Percentiles rank a stretch among this genome's conserved stretches.
Conservation (phyloP, 2,113 vertebrate genomes). For the Proterorhinus semilunaris region DNA sequence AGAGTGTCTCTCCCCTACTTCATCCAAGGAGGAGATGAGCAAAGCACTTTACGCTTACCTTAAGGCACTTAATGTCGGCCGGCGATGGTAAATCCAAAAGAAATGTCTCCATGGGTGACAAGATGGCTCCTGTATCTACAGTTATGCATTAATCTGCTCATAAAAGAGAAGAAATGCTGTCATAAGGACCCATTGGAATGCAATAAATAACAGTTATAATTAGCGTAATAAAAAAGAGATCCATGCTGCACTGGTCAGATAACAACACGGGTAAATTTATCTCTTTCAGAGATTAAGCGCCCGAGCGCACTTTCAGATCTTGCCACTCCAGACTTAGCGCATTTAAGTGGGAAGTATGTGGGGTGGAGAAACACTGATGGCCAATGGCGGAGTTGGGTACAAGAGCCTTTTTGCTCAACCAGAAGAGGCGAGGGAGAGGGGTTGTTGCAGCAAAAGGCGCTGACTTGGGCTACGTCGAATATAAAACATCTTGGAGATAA, state of each 20-base stretch:
- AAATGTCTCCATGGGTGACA: conserved; percentile 12
- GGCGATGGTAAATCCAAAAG: conserved; percentile 1
- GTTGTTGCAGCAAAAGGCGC: too few relatives aligned
- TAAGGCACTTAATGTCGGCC: conserved; percentile 25
- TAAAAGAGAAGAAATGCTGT: conserved; percentile 2
- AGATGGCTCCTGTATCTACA: conserved; percentile 14
- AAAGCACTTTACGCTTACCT: conserved; percentile 24
- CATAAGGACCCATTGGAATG: conserved; percentile 10
- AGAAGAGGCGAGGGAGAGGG: too few relatives aligned
- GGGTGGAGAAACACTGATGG: too few relatives aligned
- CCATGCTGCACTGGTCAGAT: not conserved
- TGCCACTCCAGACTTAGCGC: too few relatives aligned
- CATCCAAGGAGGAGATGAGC: conserved; percentile 19
- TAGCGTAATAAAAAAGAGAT: not conserved
- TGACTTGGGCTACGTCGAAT: too few relatives aligned
- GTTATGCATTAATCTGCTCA: conserved; percentile 4
- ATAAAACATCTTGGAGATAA: too few relatives aligned
- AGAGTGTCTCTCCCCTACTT: conserved; percentile 2
- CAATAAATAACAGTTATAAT: conserved; percentile 9
- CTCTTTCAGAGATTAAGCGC: not conserved
- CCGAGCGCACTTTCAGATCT: not conserved
- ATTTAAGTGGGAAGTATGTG: too few relatives aligned
- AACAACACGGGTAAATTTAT: conserved; percentile 6
- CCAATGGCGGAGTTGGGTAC: too few relatives aligned
- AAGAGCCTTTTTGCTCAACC: too few relatives aligned